Percentiles rank a stretch among this genome's conserved stretches.
Evolutionary conservation across 2,797 vertebrate species (phyloP).

Genomic region (Poeciliopsis gracilis): DNA sequence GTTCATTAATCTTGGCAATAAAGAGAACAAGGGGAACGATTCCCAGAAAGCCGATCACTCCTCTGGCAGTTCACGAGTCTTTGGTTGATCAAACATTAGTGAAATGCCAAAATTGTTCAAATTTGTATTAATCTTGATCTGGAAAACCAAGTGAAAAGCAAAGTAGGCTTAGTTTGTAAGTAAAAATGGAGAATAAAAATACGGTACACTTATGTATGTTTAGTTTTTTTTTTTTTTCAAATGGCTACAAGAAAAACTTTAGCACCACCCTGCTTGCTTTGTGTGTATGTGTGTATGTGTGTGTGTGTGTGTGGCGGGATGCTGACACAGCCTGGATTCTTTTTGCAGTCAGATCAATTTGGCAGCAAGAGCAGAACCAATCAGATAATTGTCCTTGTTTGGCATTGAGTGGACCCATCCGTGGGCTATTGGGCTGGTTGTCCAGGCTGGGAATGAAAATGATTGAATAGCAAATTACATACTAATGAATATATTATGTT

Average conservation of each 20-base stretch:
- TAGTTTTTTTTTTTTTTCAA: constrained; percentile 18
- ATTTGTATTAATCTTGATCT: constrained; percentile 30
- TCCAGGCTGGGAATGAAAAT: constrained; percentile 73
- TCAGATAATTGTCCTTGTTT: constrained; percentile 85
- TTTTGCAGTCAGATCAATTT: constrained; percentile 76
- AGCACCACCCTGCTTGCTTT: constrained; percentile 17
- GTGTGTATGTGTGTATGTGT: neutral
- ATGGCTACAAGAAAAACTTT: constrained; percentile 31
- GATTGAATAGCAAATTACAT: constrained; percentile 79
- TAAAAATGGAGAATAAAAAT: constrained; percentile 17
- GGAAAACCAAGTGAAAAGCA: constrained; percentile 29
- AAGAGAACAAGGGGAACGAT: constrained; percentile 57
- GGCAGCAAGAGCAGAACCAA: constrained; percentile 79
- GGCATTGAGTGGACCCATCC: constrained; percentile 80
- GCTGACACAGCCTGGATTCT: constrained; percentile 75
- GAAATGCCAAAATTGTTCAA: constrained; percentile 42
- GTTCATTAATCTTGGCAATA: constrained; percentile 78
- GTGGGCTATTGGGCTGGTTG: constrained; percentile 77
- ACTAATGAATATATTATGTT: constrained; percentile 82
- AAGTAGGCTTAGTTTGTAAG: constrained; percentile 52
- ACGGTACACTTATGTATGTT: neutral
- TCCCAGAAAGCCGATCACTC: constrained; percentile 41
- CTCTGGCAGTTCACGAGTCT: constrained; percentile 45
- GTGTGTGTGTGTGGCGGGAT: constrained; percentile 29
- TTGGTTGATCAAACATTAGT: constrained; percentile 69